Conservation (phyloP, 1,140 invertebrate species). For the Agrypnia vestita region DNA sequence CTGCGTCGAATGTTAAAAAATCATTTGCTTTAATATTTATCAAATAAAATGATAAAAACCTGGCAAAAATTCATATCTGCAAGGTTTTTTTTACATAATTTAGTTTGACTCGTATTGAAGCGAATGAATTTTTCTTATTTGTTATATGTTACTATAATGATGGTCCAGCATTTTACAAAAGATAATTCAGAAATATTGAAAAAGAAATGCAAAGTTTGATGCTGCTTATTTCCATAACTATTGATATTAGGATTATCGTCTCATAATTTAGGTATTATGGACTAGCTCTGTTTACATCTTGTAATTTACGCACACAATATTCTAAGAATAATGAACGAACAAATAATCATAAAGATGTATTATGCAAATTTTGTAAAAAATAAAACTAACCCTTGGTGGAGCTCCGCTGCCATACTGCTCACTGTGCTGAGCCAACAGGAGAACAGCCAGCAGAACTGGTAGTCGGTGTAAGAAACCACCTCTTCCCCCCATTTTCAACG, state of each 20-base stretch:
- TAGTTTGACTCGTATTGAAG: too few relatives aligned
- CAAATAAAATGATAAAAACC: too few relatives aligned
- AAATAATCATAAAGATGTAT: background rate
- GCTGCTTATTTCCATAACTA: background rate
- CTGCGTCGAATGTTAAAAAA: too few relatives aligned
- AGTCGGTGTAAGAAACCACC: background rate
- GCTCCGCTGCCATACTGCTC: slow-evolving; percentile 68
- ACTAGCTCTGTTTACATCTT: too few relatives aligned
- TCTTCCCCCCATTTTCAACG: slow-evolving; percentile 26
- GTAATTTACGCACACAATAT: too few relatives aligned
- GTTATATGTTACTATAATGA: too few relatives aligned
- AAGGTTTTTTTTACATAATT: too few relatives aligned
- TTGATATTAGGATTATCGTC: background rate
- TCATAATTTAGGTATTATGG: too few relatives aligned
- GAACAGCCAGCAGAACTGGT: background rate
- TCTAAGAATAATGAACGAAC: background rate
- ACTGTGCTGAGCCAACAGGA: slow-evolving; percentile 62
- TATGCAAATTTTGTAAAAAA: background rate
- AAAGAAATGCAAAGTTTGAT: background rate
- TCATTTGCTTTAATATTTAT: too few relatives aligned
- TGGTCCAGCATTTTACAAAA: too few relatives aligned
- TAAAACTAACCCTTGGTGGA: slow-evolving; percentile 64
- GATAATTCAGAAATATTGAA: background rate
- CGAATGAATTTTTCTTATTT: too few relatives aligned
- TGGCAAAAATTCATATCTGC: too few relatives aligned